phyloP scores from a whole-genome alignment of 2,888 invertebrate genomes.

The Alloplasta piceator region DNA sequence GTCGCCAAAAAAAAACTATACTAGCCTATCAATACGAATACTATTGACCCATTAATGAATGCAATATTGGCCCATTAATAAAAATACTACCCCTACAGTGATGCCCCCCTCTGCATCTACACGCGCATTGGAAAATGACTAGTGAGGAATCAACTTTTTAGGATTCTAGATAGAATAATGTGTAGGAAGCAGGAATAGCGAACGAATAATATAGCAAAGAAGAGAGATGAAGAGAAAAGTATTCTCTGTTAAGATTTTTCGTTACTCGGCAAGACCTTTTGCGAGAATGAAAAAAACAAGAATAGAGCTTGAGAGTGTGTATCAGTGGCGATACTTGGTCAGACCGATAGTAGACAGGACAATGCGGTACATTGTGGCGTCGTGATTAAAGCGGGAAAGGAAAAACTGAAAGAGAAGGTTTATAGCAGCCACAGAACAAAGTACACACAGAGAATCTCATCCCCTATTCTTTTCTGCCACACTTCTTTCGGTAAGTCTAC shows the following conservation, averaged over 20 bases:
- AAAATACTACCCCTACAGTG: too few species aligned
- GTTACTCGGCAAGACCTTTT: constrained; percentile 51
- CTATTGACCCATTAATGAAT: too few species aligned
- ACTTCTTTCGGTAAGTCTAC: constrained; percentile 22
- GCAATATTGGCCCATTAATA: too few species aligned
- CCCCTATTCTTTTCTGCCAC: constrained; percentile 28
- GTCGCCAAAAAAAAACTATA: too few species aligned
- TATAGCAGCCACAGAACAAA: constrained; percentile 57
- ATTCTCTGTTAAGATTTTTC: constrained; percentile 56
- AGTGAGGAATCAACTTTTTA: not conserved
- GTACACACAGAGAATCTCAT: constrained; percentile 32
- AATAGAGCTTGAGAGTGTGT: constrained; percentile 11
- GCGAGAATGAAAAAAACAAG: not conserved
- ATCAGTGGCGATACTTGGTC: constrained; percentile 73
- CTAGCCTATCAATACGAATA: too few species aligned
- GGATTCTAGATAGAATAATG: too few species aligned
- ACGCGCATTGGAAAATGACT: too few species aligned
- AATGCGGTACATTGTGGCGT: constrained; percentile 78
- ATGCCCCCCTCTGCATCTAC: too few species aligned
- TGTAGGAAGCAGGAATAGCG: constrained; percentile 10
- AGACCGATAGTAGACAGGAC: constrained; percentile 77
- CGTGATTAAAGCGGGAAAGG: constrained; percentile 75
- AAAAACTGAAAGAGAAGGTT: constrained; percentile 29
- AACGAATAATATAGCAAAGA: not conserved
- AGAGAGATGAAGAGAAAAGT: constrained; percentile 24